Percentiles rank a stretch among this genome's conserved stretches.
Evolutionary conservation across 1,140 invertebrate genomes (phyloP).

Genomic region (Panagrolaimus sp.): DNA sequence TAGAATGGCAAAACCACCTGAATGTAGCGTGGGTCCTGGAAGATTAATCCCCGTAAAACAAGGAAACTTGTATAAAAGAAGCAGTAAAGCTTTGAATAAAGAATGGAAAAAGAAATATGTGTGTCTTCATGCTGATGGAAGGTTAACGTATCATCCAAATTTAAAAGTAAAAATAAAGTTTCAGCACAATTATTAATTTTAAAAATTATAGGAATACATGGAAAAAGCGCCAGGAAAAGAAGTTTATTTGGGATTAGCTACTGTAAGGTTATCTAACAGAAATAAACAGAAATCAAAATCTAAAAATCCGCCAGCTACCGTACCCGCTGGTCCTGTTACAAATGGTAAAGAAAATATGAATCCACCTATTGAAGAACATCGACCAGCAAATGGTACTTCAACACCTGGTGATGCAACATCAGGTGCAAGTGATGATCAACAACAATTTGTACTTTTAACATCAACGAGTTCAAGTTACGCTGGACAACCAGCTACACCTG

Average conservation of each 20-base stretch:
- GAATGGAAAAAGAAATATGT: slow-evolving; percentile 99
- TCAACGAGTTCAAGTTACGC: slow-evolving; percentile 20
- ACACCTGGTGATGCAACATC: slow-evolving; percentile 49
- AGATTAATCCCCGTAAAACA: slow-evolving; percentile 91
- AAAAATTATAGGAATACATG: slow-evolving; percentile 79
- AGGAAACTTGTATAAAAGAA: slow-evolving; percentile 90
- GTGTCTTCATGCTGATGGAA: slow-evolving; percentile 83
- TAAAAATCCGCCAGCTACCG: background rate
- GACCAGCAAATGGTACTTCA: slow-evolving; percentile 24
- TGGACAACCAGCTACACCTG: background rate
- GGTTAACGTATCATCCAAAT: slow-evolving; percentile 88
- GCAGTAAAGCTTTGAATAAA: slow-evolving; percentile 86
- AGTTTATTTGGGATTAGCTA: slow-evolving; percentile 87
- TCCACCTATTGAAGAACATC: slow-evolving; percentile 11
- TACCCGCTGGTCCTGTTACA: background rate
- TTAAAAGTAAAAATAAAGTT: slow-evolving; percentile 82
- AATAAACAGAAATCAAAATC: slow-evolving; percentile 75
- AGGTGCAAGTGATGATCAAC: slow-evolving; percentile 23
- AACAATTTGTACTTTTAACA: slow-evolving; percentile 19
- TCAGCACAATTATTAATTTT: slow-evolving; percentile 37
- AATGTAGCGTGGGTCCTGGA: slow-evolving; percentile 71
- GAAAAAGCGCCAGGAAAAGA: slow-evolving; percentile 91
- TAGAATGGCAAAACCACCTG: slow-evolving; percentile 17
- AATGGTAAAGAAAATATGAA: slow-evolving; percentile 18
- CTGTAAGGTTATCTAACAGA: slow-evolving; percentile 85